Base-by-base conservation (phyloP, 2,113 vertebrate genomes). In the Orientallactaga bullata region DNA sequence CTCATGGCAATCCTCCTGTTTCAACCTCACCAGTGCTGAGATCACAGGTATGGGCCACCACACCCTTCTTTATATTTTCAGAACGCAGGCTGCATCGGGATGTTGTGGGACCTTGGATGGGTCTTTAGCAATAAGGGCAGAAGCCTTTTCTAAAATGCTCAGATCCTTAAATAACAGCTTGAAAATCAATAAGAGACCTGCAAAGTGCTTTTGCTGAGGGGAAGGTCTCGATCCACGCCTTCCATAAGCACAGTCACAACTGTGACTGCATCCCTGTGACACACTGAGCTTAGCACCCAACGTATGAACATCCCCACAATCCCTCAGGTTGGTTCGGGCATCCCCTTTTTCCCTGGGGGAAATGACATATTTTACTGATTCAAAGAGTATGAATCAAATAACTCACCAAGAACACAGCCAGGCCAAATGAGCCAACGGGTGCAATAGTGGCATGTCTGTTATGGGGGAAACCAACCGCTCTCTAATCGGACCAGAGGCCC, bases 381-480 rank as follows among this genome's bases (percentile, higher is more conserved):
- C 32, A 73, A 96, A 90, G 65, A 88, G 47, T 76, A 80, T 69
- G 21, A 72, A 84, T 86, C 39, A 88, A 92, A 82, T 89, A 82
- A 68, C 15, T 80, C 58, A 88, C 55, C 32, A 39, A 79, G 91
- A 81, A 51, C 35, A 5, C 8, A 6, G 42, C n/a, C n/a, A n/a
- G n/a, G n/a, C 32, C n/a, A n/a, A n/a, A n/a, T n/a, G n/a, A n/a
- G n/a, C n/a, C n/a, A n/a, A n/a, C n/a, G n/a, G n/a, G n/a, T n/a
- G n/a, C n/a, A n/a, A n/a, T n/a, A n/a, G n/a, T n/a, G n/a, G n/a
- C n/a, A n/a, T n/a, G n/a, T n/a, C n/a, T n/a, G n/a, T n/a, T n/a
- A n/a, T n/a, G n/a, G n/a, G n/a, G n/a, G n/a, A n/a, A n/a, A n/a
- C n/a, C n/a, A n/a, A n/a, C n/a, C n/a, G n/a, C n/a, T n/a, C n/a